A percentile compares a stretch with the other conserved stretches of the same genome.
These are phyloP conservation scores for Nomada lathburiana DNA, from an alignment of 2,888 invertebrate species.

Conservation along the genomic window DNA sequence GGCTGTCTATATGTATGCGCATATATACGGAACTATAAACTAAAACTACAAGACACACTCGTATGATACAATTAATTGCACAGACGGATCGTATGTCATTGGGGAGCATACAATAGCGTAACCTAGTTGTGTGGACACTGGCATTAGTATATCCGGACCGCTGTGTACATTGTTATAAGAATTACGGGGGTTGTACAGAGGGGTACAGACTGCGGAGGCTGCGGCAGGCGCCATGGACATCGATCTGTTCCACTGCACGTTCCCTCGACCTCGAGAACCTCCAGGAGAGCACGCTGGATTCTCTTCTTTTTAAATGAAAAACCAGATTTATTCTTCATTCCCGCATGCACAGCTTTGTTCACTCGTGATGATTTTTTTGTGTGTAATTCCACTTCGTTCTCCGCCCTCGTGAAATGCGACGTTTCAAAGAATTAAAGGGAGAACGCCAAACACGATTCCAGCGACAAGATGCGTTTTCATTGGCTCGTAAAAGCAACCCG, in stretches of 20 bases:
- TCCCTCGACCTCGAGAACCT: conserved; percentile 38
- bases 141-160: not conserved
- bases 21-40: not conserved
- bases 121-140: not conserved
- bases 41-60: not conserved
- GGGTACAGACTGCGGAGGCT: conserved; percentile 79
- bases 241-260: conserved; percentile 78
- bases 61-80: conserved; percentile 1
- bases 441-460: no score
- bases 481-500: no score
- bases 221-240: conserved; percentile 82
- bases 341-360: no score
- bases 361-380: no score
- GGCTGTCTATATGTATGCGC: no score
- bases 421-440: no score
- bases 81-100: not conserved
- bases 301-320: conserved; percentile 35
- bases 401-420: no score
- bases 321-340: conserved; percentile 11
- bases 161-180: conserved; percentile 66
- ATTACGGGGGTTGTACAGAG: conserved; percentile 64
- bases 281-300: conserved; percentile 8
- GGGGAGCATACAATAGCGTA: not conserved
- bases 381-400: no score
- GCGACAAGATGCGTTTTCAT: no score